These are phyloP conservation scores for Anoplius nigerrimus DNA, from an alignment of 2,888 invertebrate species.

Conservation along the genomic window DNA sequence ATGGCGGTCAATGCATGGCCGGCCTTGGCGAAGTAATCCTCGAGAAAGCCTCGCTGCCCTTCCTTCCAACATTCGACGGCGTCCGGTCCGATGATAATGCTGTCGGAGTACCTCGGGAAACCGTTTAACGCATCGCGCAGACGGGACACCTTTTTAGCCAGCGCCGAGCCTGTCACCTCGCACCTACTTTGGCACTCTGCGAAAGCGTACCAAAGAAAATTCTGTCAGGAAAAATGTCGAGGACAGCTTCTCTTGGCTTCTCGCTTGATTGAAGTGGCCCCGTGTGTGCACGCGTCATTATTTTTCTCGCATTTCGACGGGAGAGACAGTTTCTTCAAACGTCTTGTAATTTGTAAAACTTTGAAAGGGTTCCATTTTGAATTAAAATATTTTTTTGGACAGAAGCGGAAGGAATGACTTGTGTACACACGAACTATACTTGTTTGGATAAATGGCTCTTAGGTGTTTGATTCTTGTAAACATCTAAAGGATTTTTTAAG, in stretches of 20 bases:
- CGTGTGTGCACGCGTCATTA: no score
- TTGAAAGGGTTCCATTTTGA: no score
- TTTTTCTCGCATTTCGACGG: no score
- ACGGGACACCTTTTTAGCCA: slow-evolving; percentile 70
- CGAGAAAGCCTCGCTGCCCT: slow-evolving; percentile 69
- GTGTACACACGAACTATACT: no score
- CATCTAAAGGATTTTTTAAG: no score
- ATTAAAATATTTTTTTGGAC: no score
- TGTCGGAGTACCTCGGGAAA: slow-evolving; percentile 76
- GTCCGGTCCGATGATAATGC: slow-evolving; percentile 74
- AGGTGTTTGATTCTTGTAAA: no score
- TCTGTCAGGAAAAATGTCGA: no score
- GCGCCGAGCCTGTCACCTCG: slow-evolving; percentile 62
- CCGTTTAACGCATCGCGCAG: slow-evolving; percentile 81
- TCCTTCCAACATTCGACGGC: slow-evolving; percentile 65
- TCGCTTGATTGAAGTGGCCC: not conserved
- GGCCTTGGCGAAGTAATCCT: slow-evolving; percentile 73
- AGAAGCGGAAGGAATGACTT: no score
- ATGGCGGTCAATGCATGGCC: slow-evolving; percentile 81
- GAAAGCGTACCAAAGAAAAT: slow-evolving; percentile 10
- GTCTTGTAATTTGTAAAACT: no score
- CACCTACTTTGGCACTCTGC: slow-evolving; percentile 69
- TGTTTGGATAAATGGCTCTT: no score
- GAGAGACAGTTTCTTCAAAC: no score
- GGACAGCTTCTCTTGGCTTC: slow-evolving; percentile 6